Base-by-base conservation (phyloP, 2,113 vertebrate species). In the Fukomys damarensis region DNA sequence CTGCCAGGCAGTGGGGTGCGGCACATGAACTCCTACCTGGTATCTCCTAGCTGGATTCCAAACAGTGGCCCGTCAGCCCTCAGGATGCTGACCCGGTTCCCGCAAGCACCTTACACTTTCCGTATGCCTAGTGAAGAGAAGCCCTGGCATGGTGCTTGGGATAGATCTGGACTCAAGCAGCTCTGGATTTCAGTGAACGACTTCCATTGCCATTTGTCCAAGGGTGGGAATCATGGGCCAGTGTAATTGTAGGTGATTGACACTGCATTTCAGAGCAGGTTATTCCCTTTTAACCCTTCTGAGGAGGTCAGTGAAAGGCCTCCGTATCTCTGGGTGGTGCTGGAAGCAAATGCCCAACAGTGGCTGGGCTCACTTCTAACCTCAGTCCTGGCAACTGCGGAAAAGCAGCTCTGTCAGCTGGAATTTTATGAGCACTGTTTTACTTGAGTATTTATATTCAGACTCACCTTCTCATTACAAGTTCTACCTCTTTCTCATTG, bases 211-310 rank as follows among this genome's bases (percentile, higher is more conserved):
- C 38, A 0, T 81, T 91, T 97, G n/a, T 56, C 76, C 85, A 65
- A 81, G 85, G 20, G 22, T 38, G 9, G 46, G 28, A 72, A 35
- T 74, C 22, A 38, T 14, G 68, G 41, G 28, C 10, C 74, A 88
- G n/a, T 82, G 77, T 68, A 52, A 58, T 32, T 52, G 41, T 65
- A 85, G 38, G 54, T 82, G 19, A 46, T 52, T 30, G 56, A 10
- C 61, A 54, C 0, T 91, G 49, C 65, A 66, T 63, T 16, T 54
- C 13, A 20, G 20, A 74, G 28, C 35, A 77, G 54, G 5, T 65
- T 13, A n/a, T 74, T 89, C 38, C 91, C 30, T 83, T 79, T 74
- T 46, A 94, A 59, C 92, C 66, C 59, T 95, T 86, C 28, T 41
- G 22, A 95, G 16, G 38, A 89, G 35, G 46, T 74, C 85, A 90